Base-by-base conservation (phyloP, 2,888 invertebrate species). In the Athalia rosae region DNA sequence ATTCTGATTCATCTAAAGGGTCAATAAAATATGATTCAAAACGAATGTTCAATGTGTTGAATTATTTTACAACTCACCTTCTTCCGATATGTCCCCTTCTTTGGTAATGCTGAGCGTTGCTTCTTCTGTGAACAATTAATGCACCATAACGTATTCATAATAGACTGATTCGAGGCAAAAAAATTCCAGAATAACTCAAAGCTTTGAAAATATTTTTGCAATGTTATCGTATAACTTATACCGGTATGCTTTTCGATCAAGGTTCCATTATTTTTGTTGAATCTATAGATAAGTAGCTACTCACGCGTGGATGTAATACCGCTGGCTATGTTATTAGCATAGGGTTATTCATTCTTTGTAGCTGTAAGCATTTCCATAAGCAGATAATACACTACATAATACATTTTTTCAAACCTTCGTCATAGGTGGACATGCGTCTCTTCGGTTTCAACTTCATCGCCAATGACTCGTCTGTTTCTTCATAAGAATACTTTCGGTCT, bases 371-470 rank as follows among this genome's bases (percentile, higher is more conserved):
- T 71, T 47, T 45, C 56, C 59, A 77, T 77, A 69, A 28, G 28
- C 28, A 28, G 28, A 28, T 28, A 28, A 1, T 28, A 73, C 41
- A 74, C 58, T 53, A 56, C 45, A 13, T 61, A 61, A 74, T 62
- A 61, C 9, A 74, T 61, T 69, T 59, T 48, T 92, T 90, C 88
- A 91, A 91, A 93, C 94, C 95, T 92, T 94, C 93, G 81, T 94
- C 92, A 86, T 93, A 93, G 62, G 94, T 91, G 73, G 92, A 92
- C 82, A 93, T 92, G 78, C 94, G 92, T 82, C 93, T 92, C 89
- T 94, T 95, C 81, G 92, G 91, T 83, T 94, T 94, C 83, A 95
- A 91, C 87, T 94, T 95, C 76, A 96, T 90, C 78, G 94, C 94
- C 41, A 95, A 90, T 9, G 93, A 93, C 85, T 94, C 94, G 89